Evolutionary conservation across 2,797 vertebrate species (phyloP).

Genomic region (Neoniphon sammara): DNA sequence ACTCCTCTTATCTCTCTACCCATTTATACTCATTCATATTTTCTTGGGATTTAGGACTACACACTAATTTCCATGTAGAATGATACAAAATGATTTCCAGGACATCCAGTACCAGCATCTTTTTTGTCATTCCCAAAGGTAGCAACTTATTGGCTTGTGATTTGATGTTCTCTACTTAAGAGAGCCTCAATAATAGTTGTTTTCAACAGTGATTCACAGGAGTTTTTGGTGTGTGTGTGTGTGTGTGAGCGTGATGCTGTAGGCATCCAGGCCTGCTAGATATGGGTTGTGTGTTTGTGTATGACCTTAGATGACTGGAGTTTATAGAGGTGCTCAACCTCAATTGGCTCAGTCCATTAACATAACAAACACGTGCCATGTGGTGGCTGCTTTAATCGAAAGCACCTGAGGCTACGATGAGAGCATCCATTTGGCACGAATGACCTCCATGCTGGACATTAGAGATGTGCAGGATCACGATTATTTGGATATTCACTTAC

Average conservation of each 20-base stretch:
- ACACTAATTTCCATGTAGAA: too few relatives aligned
- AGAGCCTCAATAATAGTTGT: neutral
- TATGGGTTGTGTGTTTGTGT: conserved; percentile 35
- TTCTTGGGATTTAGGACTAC: too few relatives aligned
- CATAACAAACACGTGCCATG: conserved; percentile 23
- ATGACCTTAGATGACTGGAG: conserved; percentile 2
- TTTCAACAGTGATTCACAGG: neutral
- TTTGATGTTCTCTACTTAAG: too few relatives aligned
- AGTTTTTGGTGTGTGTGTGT: neutral
- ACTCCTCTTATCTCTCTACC: too few relatives aligned
- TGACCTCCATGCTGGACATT: too few relatives aligned
- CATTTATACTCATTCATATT: too few relatives aligned
- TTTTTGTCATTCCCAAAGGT: too few relatives aligned
- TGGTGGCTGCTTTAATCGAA: conserved; percentile 4
- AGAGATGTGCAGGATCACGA: too few relatives aligned
- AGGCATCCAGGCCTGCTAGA: neutral
- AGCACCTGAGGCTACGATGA: neutral
- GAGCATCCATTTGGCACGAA: neutral
- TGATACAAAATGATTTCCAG: too few relatives aligned
- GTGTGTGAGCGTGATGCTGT: neutral
- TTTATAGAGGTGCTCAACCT: conserved; percentile 5
- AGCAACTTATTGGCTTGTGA: too few relatives aligned
- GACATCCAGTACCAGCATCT: too few relatives aligned
- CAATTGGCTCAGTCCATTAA: conserved; percentile 12
- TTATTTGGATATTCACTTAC: too few relatives aligned